Conservation (phyloP, 2,797 vertebrate genomes). For the Syncerus caffer region DNA sequence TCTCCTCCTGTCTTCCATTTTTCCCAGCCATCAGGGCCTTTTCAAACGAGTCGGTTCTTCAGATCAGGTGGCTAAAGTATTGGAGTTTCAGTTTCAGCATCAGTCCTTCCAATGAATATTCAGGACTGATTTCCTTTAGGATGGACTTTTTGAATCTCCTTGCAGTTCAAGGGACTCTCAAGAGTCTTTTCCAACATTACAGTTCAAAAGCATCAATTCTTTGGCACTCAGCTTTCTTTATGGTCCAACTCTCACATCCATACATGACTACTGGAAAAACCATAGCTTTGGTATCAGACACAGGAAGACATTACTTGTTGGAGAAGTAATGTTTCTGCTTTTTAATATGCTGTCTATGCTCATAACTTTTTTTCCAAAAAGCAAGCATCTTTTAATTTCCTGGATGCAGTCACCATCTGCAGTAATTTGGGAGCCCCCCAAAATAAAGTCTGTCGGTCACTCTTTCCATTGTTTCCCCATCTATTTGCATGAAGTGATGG, state of each 20-base stretch:
- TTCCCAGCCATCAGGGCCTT: not conserved
- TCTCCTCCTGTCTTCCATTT: not conserved
- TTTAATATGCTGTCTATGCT: not conserved
- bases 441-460: not conserved
- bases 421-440: not conserved
- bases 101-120: not conserved
- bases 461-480: not conserved
- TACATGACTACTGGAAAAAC: not conserved
- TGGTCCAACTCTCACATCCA: not conserved
- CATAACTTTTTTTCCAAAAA: not conserved
- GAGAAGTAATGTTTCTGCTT: not conserved
- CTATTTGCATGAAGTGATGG: not conserved
- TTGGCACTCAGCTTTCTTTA: not conserved
- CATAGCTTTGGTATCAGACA: too few species aligned
- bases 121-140: not conserved
- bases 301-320: too few species aligned
- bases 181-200: not conserved
- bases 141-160: not conserved
- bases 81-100: not conserved
- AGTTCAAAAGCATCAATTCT: not conserved
- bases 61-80: not conserved
- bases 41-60: not conserved
- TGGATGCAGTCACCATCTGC: not conserved
- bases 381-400: not conserved
- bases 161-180: not conserved